Evolutionary conservation across 2,113 vertebrate species (phyloP), one percentile per base, ranked within the genome.

Genomic region (Etheostoma cragini): DNA sequence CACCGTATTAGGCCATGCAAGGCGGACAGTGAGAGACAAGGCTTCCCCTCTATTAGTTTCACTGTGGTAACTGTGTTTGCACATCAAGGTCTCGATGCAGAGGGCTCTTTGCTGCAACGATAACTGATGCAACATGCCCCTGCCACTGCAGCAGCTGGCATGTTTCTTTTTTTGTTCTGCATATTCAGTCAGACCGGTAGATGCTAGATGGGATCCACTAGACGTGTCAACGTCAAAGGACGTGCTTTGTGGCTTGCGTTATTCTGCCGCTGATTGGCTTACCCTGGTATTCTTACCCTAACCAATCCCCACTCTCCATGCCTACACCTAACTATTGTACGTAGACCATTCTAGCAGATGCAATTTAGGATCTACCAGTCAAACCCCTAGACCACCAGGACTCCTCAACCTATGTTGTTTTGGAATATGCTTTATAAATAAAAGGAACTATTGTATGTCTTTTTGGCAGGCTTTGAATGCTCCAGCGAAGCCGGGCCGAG

Each of bases 401-500:
- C 1, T 10, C 3, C 19, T 4, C 21, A 61, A 6, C 16, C 0
- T 49, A 2, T 60, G n/a, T 58, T 60, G n/a, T 49, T 66, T 69
- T 64, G 46, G 0, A 30, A 5, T 24, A 13, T 45, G 24, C 19
- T 50, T 52, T 26, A 38, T 24, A 24, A 66, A 35, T 57, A 6
- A 71, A 14, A 62, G 1, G 5, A 8, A 26, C n/a, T 30, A 1
- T 52, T 49, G 1, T 24, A 13, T 38, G 4, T 72, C 8, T 70
- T 50, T 54, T 53, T 6, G 85, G 80, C 85, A 85, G 72, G 16
- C 56, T 33, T 33, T 67, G 11, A 57, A n/a, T 61, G 91, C 71
- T 75, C 87, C 92, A n/a, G 68, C 82, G 6, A 94, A 92, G 49
- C 33, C 92, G 0, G 64, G 62, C 68, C 66, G 15, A 46, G 83